Conservation (phyloP, 2,888 invertebrate species). For the Nasonovia ribisnigri region DNA sequence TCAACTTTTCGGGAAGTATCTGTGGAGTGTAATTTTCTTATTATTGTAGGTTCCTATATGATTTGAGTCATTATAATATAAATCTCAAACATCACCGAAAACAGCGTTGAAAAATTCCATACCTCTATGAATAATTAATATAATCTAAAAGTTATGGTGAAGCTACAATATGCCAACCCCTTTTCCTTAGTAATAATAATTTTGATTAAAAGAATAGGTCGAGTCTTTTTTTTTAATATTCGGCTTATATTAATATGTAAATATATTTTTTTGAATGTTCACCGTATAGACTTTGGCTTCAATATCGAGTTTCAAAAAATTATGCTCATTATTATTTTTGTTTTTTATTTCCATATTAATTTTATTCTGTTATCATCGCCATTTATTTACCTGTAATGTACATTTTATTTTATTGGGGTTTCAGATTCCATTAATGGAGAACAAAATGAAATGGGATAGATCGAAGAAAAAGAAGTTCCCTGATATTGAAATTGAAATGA, state of each 20-base stretch:
- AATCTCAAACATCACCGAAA: no score
- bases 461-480: slow-evolving; percentile 50
- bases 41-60: no score
- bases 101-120: no score
- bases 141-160: no score
- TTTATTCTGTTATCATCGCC: not conserved
- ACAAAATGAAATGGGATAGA: slow-evolving; percentile 51
- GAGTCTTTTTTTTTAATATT: no score
- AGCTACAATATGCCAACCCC: no score
- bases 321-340: not conserved
- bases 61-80: no score
- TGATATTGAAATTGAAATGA: slow-evolving; percentile 45
- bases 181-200: no score
- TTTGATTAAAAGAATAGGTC: no score
- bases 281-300: not conserved
- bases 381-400: not conserved
- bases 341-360: not conserved
- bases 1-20: no score
- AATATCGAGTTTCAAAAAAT: not conserved
- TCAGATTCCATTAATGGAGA: slow-evolving; percentile 58
- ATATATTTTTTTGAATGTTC: not conserved
- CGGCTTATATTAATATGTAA: not conserved
- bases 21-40: no score
- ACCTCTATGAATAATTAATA: no score
- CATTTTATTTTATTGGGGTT: not conserved